Evolutionary conservation across 1,140 invertebrate genomes (phyloP), one percentile per base, ranked within the genome.

Genomic region (Galendromus occidentalis): DNA sequence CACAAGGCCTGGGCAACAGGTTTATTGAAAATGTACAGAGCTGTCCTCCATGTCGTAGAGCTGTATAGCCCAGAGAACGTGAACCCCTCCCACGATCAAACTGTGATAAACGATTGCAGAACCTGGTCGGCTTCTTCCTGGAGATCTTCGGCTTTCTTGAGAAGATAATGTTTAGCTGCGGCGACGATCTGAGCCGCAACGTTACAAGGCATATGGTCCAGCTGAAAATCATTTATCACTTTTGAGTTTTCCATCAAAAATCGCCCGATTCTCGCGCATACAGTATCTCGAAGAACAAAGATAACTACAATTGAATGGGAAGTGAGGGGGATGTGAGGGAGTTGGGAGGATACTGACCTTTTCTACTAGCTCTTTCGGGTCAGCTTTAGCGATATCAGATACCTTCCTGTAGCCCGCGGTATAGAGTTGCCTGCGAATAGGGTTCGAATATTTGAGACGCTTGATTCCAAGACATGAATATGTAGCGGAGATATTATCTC

Each of bases 331-430:
- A n/a, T 12, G 12, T 44, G 42, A 44, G 42, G 42, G n/a, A 12
- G 14, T 44, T 44, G 42, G 42, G 4, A 39, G 33, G 5, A 9
- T 25, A 22, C 51, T 1, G 14, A 59, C 51, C 51, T 59, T 59
- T 22, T 2, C 2, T 2, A 59, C 51, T 45, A 92, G 76, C 17
- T 82, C 76, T 7, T 80, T 76, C 0, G 82, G 79, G 22, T 82
- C 76, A 2, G 85, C 83, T 69, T 81, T 82, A 17, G 88, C 88
- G 64, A 94, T 78, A 64, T 81, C 82, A 69, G 84, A 80, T 7
- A 93, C 74, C 5, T 82, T 83, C 74, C 82, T 84, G 74, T 80
- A 93, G 0, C 91, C 91, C 22, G 86, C 86, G 69, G 82, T 82
- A 72, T 82, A 86, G 6, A 95, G 75, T 73, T 91, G 87, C 66